Conservation (phyloP, 2,888 invertebrate genomes). For the Endotricha flammealis region DNA sequence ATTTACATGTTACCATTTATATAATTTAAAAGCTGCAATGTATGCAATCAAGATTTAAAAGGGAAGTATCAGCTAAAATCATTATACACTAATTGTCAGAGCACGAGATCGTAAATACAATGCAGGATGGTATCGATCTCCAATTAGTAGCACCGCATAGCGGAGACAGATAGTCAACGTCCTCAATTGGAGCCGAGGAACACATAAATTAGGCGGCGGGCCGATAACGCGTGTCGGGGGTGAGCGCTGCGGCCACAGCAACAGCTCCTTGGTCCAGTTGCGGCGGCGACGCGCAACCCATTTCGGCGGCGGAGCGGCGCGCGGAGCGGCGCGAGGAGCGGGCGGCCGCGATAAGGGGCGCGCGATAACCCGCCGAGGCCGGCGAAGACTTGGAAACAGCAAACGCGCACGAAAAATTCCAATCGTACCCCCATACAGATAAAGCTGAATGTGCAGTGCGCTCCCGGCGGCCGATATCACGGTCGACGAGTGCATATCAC, state of each 20-base stretch:
- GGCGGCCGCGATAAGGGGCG: slow-evolving; percentile 47
- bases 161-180: too few species aligned
- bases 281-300: slow-evolving; percentile 45
- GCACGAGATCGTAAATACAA: too few species aligned
- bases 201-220: too few species aligned
- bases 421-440: background rate
- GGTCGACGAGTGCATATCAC: slow-evolving; percentile 21
- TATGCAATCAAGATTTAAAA: too few species aligned
- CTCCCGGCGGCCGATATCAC: slow-evolving; percentile 9
- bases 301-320: slow-evolving; percentile 25
- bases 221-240: slow-evolving; percentile 15
- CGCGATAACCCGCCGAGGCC: slow-evolving; percentile 46
- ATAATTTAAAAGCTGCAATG: too few species aligned
- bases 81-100: too few species aligned
- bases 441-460: slow-evolving; percentile 5
- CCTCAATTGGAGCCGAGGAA: too few species aligned
- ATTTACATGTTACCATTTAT: too few species aligned
- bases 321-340: slow-evolving; percentile 19
- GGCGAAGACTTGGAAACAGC: slow-evolving; percentile 16
- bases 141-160: too few species aligned
- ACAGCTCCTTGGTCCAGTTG: slow-evolving; percentile 51
- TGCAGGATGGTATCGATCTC: too few species aligned
- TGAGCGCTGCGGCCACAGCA: slow-evolving; percentile 24
- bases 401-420: too few species aligned
- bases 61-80: too few species aligned